Evolutionary conservation across 2,888 invertebrate genomes (phyloP).

Genomic region (Eledona agricola): DNA sequence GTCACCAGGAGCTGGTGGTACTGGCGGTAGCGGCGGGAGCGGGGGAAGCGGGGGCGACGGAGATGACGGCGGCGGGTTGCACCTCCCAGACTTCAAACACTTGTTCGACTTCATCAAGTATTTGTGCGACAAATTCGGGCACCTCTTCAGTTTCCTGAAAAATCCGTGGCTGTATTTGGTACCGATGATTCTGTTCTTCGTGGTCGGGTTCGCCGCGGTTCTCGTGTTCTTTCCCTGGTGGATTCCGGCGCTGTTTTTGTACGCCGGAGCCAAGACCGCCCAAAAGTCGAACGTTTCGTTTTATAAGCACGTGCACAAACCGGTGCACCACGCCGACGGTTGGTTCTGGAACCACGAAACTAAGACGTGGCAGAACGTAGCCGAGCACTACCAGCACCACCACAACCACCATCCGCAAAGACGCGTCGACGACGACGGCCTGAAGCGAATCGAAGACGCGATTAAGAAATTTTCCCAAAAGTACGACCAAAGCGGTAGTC

Average conservation of each 20-base stretch:
- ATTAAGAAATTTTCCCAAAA: conserved; percentile 58
- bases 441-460: conserved; percentile 37
- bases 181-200: conserved; percentile 71
- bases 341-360: conserved; percentile 69
- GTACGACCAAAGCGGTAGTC: conserved; percentile 59
- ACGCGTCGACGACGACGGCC: conserved; percentile 33
- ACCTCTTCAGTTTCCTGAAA: conserved; percentile 46
- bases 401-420: conserved; percentile 49
- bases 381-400: conserved; percentile 50
- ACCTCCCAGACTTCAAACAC: conserved; percentile 55
- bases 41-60: conserved; percentile 44
- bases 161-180: conserved; percentile 67
- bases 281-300: conserved; percentile 49
- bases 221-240: conserved; percentile 73
- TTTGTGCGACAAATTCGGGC: conserved; percentile 45
- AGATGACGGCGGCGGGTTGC: conserved; percentile 40
- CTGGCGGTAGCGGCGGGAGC: conserved; percentile 43
- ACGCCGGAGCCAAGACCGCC: conserved; percentile 47
- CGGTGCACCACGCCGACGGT: conserved; percentile 62
- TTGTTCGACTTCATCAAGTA: conserved; percentile 51
- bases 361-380: conserved; percentile 66
- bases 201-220: conserved; percentile 69
- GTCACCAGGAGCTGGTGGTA: conserved; percentile 38
- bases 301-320: conserved; percentile 58
- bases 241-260: conserved; percentile 64